These are phyloP conservation scores for Rotaria socialis DNA, from an alignment of 2,888 invertebrate genomes.

Conservation along the genomic window DNA sequence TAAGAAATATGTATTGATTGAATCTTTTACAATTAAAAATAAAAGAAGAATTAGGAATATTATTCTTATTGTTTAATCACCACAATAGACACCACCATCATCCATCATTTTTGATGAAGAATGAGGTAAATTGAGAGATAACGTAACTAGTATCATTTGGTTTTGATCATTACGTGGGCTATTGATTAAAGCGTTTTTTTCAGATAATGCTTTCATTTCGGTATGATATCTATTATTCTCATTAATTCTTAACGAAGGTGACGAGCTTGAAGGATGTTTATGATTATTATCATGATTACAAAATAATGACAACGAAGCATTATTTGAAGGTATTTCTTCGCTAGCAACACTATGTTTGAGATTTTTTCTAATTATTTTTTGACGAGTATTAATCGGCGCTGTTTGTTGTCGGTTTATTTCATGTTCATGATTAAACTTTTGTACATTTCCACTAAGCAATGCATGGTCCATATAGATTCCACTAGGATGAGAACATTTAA, in stretches of 20 bases:
- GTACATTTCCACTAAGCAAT: neutral
- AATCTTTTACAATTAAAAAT: slow-evolving; percentile 92
- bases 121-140: no score
- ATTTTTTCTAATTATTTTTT: neutral
- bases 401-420: neutral
- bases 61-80: neutral
- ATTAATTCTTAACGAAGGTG: no score
- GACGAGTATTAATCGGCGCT: no score
- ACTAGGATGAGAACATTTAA: neutral
- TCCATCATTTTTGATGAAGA: neutral
- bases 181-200: neutral
- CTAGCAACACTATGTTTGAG: neutral
- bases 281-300: neutral
- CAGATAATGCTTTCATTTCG: neutral
- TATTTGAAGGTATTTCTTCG: neutral
- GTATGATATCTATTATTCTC: neutral
- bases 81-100: slow-evolving; percentile 34
- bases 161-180: neutral
- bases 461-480: neutral
- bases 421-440: neutral
- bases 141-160: neutral
- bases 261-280: neutral
- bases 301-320: neutral
- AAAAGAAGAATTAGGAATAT: slow-evolving; percentile 17
- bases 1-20: slow-evolving; percentile 68